Evolutionary conservation across 1,140 invertebrate species (phyloP).

Genomic region (Sinonovacula constricta): DNA sequence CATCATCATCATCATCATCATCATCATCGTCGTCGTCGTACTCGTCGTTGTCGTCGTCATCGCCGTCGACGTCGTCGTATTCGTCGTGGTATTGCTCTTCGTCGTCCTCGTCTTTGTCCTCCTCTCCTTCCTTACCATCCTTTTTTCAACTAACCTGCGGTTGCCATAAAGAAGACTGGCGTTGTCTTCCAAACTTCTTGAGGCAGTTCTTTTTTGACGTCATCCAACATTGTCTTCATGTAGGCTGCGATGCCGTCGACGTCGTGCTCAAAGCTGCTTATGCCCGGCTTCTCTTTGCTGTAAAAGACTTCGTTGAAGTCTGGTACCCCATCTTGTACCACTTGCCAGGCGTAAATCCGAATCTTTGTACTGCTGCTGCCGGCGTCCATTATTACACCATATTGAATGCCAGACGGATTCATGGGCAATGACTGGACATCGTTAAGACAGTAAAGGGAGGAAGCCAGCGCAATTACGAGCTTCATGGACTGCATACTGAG

Average conservation of each 20-base stretch:
- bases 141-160: constrained; percentile 80
- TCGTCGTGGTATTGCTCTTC: too few species aligned
- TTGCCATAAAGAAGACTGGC: constrained; percentile 79
- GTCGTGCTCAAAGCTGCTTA: constrained; percentile 47
- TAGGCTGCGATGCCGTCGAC: constrained; percentile 47
- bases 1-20: not conserved
- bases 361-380: constrained; percentile 67
- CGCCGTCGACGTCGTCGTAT: not conserved
- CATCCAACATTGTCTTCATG: constrained; percentile 56
- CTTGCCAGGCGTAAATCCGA: constrained; percentile 55
- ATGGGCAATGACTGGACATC: constrained; percentile 9
- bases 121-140: too few species aligned
- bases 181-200: constrained; percentile 54
- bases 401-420: not conserved
- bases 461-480: too few species aligned
- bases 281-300: constrained; percentile 54
- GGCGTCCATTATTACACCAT: constrained; percentile 63
- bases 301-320: constrained; percentile 40
- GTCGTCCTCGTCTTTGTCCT: too few species aligned
- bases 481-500: too few species aligned
- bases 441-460: too few species aligned
- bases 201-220: constrained; percentile 66
- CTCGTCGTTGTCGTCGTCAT: constrained; percentile 8
- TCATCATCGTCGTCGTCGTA: too few species aligned
- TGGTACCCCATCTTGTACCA: constrained; percentile 8